Conservation (phyloP, 2,888 invertebrate genomes). For the Norana najaformis region DNA sequence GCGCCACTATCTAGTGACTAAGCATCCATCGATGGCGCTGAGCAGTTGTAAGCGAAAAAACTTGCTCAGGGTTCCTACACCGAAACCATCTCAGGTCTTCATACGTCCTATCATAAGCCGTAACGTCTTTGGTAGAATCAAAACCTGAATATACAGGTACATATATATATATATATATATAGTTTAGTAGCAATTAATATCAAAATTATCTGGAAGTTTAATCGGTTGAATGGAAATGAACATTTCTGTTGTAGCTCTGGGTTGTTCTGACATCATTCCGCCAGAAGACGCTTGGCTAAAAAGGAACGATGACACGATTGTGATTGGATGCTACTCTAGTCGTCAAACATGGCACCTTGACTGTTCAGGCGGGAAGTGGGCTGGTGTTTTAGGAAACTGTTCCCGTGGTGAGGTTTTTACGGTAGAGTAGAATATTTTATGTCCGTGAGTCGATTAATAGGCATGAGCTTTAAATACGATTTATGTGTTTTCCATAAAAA, state of each 20-base stretch:
- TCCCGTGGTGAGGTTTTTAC: not conserved
- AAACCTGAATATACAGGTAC: too few species aligned
- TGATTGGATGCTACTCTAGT: constrained; percentile 32
- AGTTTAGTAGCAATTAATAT: not conserved
- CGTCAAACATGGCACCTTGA: constrained; percentile 29
- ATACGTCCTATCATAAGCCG: too few species aligned
- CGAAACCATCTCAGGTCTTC: too few species aligned
- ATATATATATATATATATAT: too few species aligned
- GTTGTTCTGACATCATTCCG: constrained; percentile 30
- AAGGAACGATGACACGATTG: constrained; percentile 24
- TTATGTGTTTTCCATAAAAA: too few species aligned
- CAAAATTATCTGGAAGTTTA: not conserved
- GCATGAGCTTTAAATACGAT: too few species aligned
- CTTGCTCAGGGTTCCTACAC: too few species aligned
- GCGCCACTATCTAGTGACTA: too few species aligned
- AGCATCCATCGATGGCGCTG: too few species aligned
- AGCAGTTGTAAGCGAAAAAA: too few species aligned
- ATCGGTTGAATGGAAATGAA: not conserved
- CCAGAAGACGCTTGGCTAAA: constrained; percentile 31
- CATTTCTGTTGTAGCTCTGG: not conserved
- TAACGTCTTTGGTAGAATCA: not conserved
- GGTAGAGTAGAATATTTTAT: not conserved
- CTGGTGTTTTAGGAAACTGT: constrained; percentile 35
- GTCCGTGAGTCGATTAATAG: too few species aligned
- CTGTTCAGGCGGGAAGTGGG: constrained; percentile 29